Evolutionary conservation across 2,113 vertebrate genomes (phyloP).

Genomic region (Gambusia affinis): DNA sequence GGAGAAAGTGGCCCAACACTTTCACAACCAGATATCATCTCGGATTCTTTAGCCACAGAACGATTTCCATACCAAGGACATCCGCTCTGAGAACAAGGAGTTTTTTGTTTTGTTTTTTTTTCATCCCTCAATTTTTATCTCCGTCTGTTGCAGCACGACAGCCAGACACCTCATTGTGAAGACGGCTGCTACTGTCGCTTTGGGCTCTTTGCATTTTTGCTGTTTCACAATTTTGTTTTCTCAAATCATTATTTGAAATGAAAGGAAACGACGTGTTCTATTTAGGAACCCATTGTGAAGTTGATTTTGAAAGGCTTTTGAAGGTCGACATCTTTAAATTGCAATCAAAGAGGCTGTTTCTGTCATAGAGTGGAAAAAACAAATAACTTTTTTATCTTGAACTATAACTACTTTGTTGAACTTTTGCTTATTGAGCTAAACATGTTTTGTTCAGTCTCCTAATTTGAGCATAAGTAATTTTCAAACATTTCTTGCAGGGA

Average conservation of each 20-base stretch:
- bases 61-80: conserved; percentile 52
- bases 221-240: conserved; percentile 42
- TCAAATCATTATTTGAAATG: conserved; percentile 54
- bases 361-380: background rate
- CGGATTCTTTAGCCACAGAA: conserved; percentile 17
- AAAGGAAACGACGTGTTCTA: conserved; percentile 21
- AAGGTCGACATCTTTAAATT: background rate
- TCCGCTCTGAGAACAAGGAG: conserved; percentile 28
- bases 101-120: conserved; percentile 34
- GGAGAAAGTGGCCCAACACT: background rate
- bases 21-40: conserved; percentile 21
- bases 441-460: conserved; percentile 51
- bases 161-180: conserved; percentile 37
- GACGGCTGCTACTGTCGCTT: conserved; percentile 22
- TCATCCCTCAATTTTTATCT: conserved; percentile 50
- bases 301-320: background rate
- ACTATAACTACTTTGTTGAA: background rate
- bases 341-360: background rate
- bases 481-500: conserved; percentile 54
- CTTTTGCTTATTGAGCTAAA: conserved; percentile 20
- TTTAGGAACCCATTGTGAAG: background rate
- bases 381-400: background rate
- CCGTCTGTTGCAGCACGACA: conserved; percentile 28
- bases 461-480: conserved; percentile 61
- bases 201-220: conserved; percentile 41